Evolutionary conservation across 2,888 invertebrate species (phyloP).

Genomic region (Meliscaeva auricollis): DNA sequence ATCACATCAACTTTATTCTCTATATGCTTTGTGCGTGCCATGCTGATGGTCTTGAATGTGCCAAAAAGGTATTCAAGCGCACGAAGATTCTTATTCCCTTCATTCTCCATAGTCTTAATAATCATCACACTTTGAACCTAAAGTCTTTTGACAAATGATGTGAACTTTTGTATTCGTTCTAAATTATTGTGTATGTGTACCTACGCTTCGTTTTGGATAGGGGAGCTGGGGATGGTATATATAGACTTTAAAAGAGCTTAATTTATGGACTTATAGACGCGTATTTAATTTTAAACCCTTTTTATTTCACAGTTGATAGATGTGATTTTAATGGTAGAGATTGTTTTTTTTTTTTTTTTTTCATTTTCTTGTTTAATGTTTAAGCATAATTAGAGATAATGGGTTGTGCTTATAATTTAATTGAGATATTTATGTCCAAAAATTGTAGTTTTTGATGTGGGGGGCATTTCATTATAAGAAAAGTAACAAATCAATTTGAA

Average conservation of each 20-base stretch:
- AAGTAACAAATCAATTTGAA: not conserved
- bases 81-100: conserved; percentile 22
- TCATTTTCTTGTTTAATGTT: not conserved
- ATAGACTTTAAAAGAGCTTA: conserved; percentile 32
- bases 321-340: conserved; percentile 44
- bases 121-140: conserved; percentile 10
- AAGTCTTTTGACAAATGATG: conserved; percentile 60
- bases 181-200: not conserved
- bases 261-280: conserved; percentile 14
- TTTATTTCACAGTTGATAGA: conserved; percentile 29
- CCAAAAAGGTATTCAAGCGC: conserved; percentile 55
- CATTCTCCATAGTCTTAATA: too few species aligned
- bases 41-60: conserved; percentile 18
- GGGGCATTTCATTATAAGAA: not conserved
- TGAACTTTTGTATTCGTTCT: conserved; percentile 15
- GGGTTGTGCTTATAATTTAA: conserved; percentile 52
- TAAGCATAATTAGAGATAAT: conserved; percentile 49
- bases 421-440: conserved; percentile 40
- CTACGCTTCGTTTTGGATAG: too few species aligned
- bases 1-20: conserved; percentile 11
- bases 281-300: conserved; percentile 19
- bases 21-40: not conserved
- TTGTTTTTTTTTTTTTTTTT: not conserved
- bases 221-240: conserved; percentile 26
- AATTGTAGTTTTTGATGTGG: not conserved